These are phyloP conservation scores for Chloroceryle amazona DNA, from an alignment of 2,797 vertebrate genomes.

Conservation along the genomic window DNA sequence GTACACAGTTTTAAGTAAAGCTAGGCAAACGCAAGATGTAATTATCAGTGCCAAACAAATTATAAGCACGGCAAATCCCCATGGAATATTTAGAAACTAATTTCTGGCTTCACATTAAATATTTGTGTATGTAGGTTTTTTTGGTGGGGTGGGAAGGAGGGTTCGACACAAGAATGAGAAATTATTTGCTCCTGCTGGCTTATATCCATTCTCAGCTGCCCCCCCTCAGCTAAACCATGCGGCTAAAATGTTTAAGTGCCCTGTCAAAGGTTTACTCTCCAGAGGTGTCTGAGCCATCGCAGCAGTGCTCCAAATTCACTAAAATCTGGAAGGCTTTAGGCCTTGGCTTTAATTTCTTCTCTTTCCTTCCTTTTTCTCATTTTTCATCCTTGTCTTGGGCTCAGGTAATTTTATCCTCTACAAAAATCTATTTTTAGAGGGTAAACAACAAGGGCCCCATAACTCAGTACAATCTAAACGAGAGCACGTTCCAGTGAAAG, in stretches of 20 bases:
- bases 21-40: slow-evolving; percentile 80
- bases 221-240: slow-evolving; percentile 47
- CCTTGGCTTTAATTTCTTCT: slow-evolving; percentile 26
- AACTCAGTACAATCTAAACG: slow-evolving; percentile 27
- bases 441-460: slow-evolving; percentile 13
- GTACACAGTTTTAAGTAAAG: slow-evolving; percentile 83
- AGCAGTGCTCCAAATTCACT: not conserved
- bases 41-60: slow-evolving; percentile 86
- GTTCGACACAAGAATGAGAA: not conserved
- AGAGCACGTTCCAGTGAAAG: slow-evolving; percentile 42
- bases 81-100: slow-evolving; percentile 81
- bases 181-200: slow-evolving; percentile 28
- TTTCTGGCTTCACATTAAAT: slow-evolving; percentile 79
- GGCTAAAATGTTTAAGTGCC: slow-evolving; percentile 58
- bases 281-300: slow-evolving; percentile 51
- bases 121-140: slow-evolving; percentile 73
- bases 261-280: slow-evolving; percentile 43
- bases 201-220: slow-evolving; percentile 35
- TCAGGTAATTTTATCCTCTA: slow-evolving; percentile 43
- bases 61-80: slow-evolving; percentile 79
- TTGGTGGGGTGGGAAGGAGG: slow-evolving; percentile 47
- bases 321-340: not conserved
- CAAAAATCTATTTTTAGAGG: slow-evolving; percentile 46
- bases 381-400: slow-evolving; percentile 2
- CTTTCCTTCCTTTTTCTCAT: slow-evolving; percentile 34